Evolutionary conservation across 2,113 vertebrate genomes (phyloP).

Genomic region (Amphiprion percula): DNA sequence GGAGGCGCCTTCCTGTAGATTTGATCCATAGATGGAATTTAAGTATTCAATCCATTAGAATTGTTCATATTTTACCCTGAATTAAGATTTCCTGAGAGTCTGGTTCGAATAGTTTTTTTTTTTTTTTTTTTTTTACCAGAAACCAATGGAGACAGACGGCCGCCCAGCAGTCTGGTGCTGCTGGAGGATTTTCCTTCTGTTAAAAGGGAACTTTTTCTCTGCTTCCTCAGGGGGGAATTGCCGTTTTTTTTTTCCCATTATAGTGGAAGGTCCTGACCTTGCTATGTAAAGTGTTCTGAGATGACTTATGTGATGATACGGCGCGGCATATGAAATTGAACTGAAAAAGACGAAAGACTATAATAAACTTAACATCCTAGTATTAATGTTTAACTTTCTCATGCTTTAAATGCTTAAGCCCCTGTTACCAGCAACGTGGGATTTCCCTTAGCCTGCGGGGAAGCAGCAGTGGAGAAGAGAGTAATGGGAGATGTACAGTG

Average conservation of each 20-base stretch:
- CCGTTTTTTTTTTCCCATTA: no score
- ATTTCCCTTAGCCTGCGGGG: neutral
- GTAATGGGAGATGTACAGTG: neutral
- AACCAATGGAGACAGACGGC: no score
- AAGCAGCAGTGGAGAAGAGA: neutral
- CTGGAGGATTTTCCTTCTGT: no score
- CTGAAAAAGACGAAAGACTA: conserved; percentile 3
- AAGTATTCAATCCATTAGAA: neutral
- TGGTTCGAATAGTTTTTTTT: neutral
- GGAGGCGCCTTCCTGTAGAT: neutral
- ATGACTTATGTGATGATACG: no score
- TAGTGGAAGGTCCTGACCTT: no score
- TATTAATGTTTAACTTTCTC: conserved; percentile 2
- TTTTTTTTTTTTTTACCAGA: no score
- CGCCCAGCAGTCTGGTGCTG: no score
- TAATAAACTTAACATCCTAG: conserved; percentile 16
- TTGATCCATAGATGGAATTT: neutral
- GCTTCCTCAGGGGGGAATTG: no score
- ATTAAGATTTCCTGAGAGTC: conserved; percentile 5
- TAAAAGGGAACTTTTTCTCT: no score
- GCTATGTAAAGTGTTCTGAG: no score
- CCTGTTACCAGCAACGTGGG: neutral
- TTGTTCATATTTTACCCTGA: neutral
- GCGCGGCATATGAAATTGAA: no score
- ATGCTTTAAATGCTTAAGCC: conserved; percentile 17